phyloP scores from a whole-genome alignment of 2,888 invertebrate species.

The Leistus spinibarbis region DNA sequence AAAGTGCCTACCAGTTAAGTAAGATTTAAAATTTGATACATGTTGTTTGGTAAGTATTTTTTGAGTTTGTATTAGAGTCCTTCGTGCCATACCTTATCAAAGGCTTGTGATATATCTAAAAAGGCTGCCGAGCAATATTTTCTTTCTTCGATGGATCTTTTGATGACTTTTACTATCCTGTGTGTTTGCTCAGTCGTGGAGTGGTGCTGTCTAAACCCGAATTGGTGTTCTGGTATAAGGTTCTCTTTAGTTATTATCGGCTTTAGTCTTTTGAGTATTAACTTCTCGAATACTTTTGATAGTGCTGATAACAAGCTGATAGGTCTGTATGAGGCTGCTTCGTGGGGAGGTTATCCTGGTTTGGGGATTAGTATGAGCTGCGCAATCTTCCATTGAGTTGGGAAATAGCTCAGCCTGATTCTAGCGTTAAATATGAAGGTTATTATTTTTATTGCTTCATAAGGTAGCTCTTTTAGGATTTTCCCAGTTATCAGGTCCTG shows the following conservation, averaged over 20 bases:
- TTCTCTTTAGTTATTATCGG: not conserved
- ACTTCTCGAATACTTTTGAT: not conserved
- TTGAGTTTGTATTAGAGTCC: too few relatives aligned
- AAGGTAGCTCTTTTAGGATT: not conserved
- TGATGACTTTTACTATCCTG: too few relatives aligned
- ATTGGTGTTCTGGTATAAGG: too few relatives aligned
- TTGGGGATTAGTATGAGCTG: not conserved
- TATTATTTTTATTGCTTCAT: not conserved
- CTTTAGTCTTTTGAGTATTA: not conserved
- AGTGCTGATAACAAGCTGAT: not conserved
- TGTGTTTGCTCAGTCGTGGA: too few relatives aligned
- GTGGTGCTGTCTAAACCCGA: too few relatives aligned
- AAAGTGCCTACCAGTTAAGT: not conserved
- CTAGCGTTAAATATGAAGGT: not conserved
- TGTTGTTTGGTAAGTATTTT: too few relatives aligned
- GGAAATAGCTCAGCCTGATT: not conserved
- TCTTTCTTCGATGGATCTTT: too few relatives aligned
- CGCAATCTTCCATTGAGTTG: not conserved
- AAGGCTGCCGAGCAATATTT: too few relatives aligned
- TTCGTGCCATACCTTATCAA: too few relatives aligned
- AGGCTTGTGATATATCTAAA: too few relatives aligned
- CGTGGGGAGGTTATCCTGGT: not conserved
- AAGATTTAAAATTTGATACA: too few relatives aligned
- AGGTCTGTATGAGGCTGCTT: not conserved
- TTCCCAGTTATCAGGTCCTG: not conserved